Evolutionary conservation across 2,888 invertebrate genomes (phyloP).

Genomic region (Polymixis lichenea): DNA sequence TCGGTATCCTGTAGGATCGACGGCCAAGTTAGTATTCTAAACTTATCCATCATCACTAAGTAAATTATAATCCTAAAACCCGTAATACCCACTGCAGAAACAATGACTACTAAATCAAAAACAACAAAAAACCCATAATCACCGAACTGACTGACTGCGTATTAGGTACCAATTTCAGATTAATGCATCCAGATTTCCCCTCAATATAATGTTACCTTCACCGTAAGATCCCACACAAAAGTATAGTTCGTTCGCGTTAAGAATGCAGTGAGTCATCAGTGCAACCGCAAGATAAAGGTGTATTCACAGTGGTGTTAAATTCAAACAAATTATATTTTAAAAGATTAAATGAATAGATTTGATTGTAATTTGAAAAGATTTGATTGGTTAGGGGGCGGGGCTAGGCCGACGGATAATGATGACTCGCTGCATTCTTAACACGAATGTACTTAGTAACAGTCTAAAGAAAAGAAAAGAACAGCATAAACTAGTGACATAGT

Average conservation of each 20-base stretch:
- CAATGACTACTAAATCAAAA: neutral
- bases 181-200: neutral
- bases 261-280: too few relatives aligned
- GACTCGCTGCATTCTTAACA: too few relatives aligned
- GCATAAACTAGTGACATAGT: neutral
- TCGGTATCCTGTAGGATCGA: neutral
- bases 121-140: neutral
- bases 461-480: neutral
- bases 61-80: neutral
- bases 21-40: neutral
- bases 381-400: too few relatives aligned
- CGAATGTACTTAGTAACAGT: too few relatives aligned
- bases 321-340: too few relatives aligned
- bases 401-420: too few relatives aligned
- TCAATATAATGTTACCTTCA: neutral
- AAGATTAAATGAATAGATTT: too few relatives aligned
- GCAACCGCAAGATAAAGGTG: too few relatives aligned
- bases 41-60: neutral
- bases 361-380: too few relatives aligned
- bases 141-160: neutral
- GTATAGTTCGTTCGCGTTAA: too few relatives aligned
- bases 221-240: slow-evolving; percentile 5
- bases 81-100: neutral
- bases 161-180: neutral
- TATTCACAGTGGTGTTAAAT: too few relatives aligned